Evolutionary conservation across 2,888 invertebrate species (phyloP), one percentile per base, ranked within the genome.

Genomic region (Ophion ventricosus): DNA sequence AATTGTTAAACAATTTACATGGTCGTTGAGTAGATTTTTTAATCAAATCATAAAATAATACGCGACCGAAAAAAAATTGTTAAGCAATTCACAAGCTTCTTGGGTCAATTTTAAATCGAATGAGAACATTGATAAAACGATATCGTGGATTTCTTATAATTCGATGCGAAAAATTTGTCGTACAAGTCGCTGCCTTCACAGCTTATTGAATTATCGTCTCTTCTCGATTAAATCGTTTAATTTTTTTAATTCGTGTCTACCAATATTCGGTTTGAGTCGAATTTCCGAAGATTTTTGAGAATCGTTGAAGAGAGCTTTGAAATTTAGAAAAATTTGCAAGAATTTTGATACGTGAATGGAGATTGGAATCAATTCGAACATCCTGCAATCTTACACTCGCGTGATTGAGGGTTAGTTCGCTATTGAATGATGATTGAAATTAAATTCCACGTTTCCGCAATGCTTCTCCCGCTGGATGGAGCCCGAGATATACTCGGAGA

Each of bases 371-470:
- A 76, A 35, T 49, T 49, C 49, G 49, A 17, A 72, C 29, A 73
- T 14, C 70, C 63, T 63, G 72, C 66, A 67, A 73, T 82, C 35
- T 82, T 63, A 76, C 72, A 72, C 25, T 61, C 67, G 54, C 80
- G 61, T 67, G 85, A 82, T 84, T 80, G 76, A 67, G 64, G 76
- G 63, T 73, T 54, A 80, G 20, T 76, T 80, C 73, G 20, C 69
- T 64, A 61, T 56, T 85, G 85, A 85, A 85, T 80, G 80, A 85
- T 77, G 80, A 82, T 85, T 73, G 80, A 80, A 85, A 85, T 85
- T 80, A 85, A 85, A 80, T 64, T 82, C 76, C 75, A 61, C 69
- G 64, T 79, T 82, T 63, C 61, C 43, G 76, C 43, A 20, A 54
- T 56, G 40, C 20, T 57, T 74, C 73, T 78, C 54, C 29, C 17